Percentiles rank a stretch among this genome's conserved stretches.
Evolutionary conservation across 2,888 invertebrate genomes (phyloP).

Genomic region (Axea sp.): DNA sequence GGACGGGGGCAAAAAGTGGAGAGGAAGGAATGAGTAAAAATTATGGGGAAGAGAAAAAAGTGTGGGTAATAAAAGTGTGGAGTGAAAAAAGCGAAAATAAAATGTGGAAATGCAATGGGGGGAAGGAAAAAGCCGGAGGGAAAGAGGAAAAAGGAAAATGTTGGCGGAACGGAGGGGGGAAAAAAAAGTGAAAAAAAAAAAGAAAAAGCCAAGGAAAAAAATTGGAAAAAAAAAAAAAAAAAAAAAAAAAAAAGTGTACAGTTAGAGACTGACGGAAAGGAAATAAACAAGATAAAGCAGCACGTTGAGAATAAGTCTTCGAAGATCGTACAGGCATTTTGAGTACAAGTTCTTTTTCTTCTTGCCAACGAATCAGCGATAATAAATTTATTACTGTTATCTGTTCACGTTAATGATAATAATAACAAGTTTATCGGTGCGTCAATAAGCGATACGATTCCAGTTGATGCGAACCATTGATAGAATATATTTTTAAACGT

Average conservation of each 20-base stretch:
- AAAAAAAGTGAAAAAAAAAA: too few relatives aligned
- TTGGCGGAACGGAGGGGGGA: too few relatives aligned
- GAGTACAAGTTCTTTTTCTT: background rate
- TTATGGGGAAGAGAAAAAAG: too few relatives aligned
- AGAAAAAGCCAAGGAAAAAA: too few relatives aligned
- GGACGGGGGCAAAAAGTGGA: too few relatives aligned
- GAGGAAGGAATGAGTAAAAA: too few relatives aligned
- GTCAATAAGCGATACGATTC: slow-evolving; percentile 34
- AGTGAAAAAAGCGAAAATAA: too few relatives aligned
- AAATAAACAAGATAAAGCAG: slow-evolving; percentile 42
- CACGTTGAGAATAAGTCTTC: slow-evolving; percentile 10
- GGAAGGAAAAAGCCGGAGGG: too few relatives aligned
- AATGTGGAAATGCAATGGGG: too few relatives aligned
- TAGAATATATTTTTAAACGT: slow-evolving; percentile 29
- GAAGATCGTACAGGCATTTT: slow-evolving; percentile 1
- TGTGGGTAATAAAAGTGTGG: too few relatives aligned
- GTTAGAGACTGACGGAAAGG: slow-evolving; percentile 9
- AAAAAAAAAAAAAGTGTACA: slow-evolving; percentile 11
- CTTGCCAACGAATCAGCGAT: slow-evolving; percentile 23
- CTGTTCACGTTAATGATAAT: slow-evolving; percentile 32
- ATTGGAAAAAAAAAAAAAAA: background rate
- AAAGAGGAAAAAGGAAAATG: too few relatives aligned
- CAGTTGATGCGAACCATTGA: slow-evolving; percentile 34
- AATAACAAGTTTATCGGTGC: slow-evolving; percentile 17
- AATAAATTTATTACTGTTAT: slow-evolving; percentile 51